Evolutionary conservation across 2,797 vertebrate species (phyloP), one percentile per base, ranked within the genome.

Genomic region (Spinibarbus caldwelli): DNA sequence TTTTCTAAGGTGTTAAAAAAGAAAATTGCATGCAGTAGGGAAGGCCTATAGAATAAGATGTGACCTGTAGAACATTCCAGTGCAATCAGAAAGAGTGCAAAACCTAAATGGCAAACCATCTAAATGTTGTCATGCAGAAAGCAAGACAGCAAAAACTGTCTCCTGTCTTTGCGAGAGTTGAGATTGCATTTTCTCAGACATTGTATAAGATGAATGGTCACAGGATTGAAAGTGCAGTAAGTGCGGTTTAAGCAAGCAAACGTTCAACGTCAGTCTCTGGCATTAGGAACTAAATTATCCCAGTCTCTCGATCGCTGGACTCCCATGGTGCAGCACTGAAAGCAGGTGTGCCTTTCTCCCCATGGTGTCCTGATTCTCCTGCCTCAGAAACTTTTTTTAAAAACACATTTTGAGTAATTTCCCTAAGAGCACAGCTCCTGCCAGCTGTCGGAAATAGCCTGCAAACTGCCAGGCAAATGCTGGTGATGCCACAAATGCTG

Each of bases 371-470:
- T 77, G 73, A 47, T 80, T 80, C 78, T 38, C 15, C 71, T 67
- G 34, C 12, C 78, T 78, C 34, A 86, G 72, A 82, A 72, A 87
- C 76, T 70, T 45, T 77, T 82, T 83, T 70, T 78, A 68, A 84
- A 86, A 86, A 87, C 83, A 88, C 87, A 87, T 88, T 88, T 85
- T 31, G 62, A 82, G 84, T 84, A 82, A 87, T 89, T 89, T 89
- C 70, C 66, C 66, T 77, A 88, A 86, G 84, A 89, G 83, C 87
- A 80, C 78, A 57, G 54, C 76, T 82, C 36, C 85, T 81, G 70
- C 72, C 87, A 84, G 36, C 66, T 62, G 26, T 84, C 52, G 21
- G 68, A 85, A 86, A 86, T 85, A 82, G 84, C 77, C 80, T 66
- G 45, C 41, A 85, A 86, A 86, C 68, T 73, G 76, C 82, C 72